Evolutionary conservation across 2,797 vertebrate genomes (phyloP).

Genomic region (Podarcis lilfordi): DNA sequence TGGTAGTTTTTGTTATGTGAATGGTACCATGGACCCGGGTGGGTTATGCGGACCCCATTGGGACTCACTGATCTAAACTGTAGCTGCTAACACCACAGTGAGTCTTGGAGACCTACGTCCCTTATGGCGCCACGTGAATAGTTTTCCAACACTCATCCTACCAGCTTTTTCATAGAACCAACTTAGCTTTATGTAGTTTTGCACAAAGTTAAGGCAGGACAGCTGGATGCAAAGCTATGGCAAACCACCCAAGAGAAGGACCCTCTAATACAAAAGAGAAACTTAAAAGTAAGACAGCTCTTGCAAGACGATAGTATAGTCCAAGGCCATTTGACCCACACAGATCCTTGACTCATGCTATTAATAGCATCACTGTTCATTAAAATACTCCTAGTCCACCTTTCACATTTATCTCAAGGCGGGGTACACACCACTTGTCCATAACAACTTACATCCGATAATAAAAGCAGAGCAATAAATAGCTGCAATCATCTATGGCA

Average conservation of each 20-base stretch:
- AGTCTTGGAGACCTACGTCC: neutral
- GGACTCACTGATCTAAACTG: neutral
- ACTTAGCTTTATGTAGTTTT: neutral
- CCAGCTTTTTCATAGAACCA: neutral
- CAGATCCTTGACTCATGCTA: neutral
- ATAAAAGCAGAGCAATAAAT: too few species aligned
- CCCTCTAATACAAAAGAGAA: neutral
- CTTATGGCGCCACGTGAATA: neutral
- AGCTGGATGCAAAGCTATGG: conserved; percentile 34
- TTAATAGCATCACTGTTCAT: too few species aligned
- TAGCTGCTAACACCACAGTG: neutral
- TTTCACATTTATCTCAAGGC: too few species aligned
- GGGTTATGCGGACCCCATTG: too few species aligned
- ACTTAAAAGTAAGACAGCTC: neutral
- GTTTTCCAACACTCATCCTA: neutral
- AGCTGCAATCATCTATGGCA: neutral
- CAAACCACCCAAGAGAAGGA: neutral
- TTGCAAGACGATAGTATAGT: conserved; percentile 20
- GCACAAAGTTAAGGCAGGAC: neutral
- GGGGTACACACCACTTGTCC: too few species aligned
- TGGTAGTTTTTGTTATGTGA: too few species aligned
- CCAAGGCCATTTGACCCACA: neutral
- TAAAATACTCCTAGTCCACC: too few species aligned
- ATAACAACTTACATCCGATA: too few species aligned
- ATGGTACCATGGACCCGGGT: too few species aligned